phyloP scores from a whole-genome alignment of 1,140 invertebrate genomes.

The Zaprionus capensis region DNA sequence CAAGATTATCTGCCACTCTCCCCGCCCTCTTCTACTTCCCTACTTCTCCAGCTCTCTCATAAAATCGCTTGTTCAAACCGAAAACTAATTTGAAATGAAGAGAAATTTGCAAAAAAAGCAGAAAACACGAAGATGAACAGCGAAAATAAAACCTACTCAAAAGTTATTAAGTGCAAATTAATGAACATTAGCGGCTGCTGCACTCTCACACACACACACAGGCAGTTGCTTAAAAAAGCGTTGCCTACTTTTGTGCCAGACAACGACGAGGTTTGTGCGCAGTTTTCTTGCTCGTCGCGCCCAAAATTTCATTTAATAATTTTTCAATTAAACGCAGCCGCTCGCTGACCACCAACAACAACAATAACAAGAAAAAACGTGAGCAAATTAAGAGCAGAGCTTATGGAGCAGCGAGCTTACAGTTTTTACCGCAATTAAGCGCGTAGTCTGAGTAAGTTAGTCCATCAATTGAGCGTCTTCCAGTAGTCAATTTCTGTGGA shows the following conservation, averaged over 20 bases:
- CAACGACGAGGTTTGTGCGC: slow-evolving; percentile 8
- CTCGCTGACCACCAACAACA: slow-evolving; percentile 40
- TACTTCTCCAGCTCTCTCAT: slow-evolving; percentile 4
- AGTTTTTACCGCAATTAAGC: slow-evolving; percentile 59
- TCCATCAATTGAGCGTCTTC: slow-evolving; percentile 21
- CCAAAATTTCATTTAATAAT: slow-evolving; percentile 78
- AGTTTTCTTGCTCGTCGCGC: slow-evolving; percentile 27
- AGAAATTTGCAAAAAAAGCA: slow-evolving; percentile 49
- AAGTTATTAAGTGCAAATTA: slow-evolving; percentile 82
- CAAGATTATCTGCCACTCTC: neutral
- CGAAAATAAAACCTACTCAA: slow-evolving; percentile 75
- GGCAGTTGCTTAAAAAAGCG: slow-evolving; percentile 13
- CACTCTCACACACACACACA: slow-evolving; percentile 26
- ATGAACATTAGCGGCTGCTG: slow-evolving; percentile 73
- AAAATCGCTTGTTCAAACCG: slow-evolving; percentile 61
- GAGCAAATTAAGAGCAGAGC: slow-evolving; percentile 27
- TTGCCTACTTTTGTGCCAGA: slow-evolving; percentile 59
- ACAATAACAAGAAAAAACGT: slow-evolving; percentile 2
- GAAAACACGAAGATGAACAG: slow-evolving; percentile 37
- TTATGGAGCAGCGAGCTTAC: slow-evolving; percentile 29
- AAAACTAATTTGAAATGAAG: slow-evolving; percentile 71
- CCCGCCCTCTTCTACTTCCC: neutral
- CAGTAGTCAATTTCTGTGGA: neutral
- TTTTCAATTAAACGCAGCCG: slow-evolving; percentile 81
- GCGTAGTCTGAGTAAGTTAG: slow-evolving; percentile 18